Evolutionary conservation across 2,113 vertebrate species (phyloP), one percentile per base, ranked within the genome.

Genomic region (Scomber japonicus): DNA sequence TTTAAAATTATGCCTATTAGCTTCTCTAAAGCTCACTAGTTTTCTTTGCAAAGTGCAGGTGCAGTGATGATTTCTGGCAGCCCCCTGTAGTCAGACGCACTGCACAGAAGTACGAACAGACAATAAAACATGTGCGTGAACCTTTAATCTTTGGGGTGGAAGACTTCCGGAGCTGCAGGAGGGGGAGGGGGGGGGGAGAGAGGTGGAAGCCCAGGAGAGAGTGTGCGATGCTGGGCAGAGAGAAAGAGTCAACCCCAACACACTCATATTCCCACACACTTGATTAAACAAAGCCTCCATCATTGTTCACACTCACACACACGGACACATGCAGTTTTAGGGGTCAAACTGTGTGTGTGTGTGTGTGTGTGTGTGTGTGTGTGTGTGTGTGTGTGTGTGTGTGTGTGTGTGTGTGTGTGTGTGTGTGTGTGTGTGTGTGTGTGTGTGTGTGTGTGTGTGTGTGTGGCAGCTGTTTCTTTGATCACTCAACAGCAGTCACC

Each of bases 391-490:
- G 74, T 54, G 80, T 60, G 71, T 68, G 64, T 73, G 74, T 64
- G 75, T 57, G 40, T 60, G 71, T 68, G 64, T 73, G 74, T 64
- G 77, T 72, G 74, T 54, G 80, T 35, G 6, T 35, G 35, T 68
- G 64, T 68, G 64, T 73, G 74, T 64, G 75, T 57, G 40, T 60
- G 71, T 82, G 35, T 35, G 35, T 35, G 6, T 35, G 6, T 35
- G 35, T 68, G 64, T 60, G 71, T 68, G 64, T 73, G 74, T 64
- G 75, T 57, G 40, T 60, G 71, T 68, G 64, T 73, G 74, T 64
- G 77, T 72, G 74, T 54, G 80, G 78, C 84, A 84, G 88, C 78
- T 90, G 86, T 82, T 84, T 83, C 90, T 92, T 84, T 92, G 88
- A 91, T 90, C 88, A 75, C 77, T 70, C 63, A 85, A 46, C 68